These are phyloP conservation scores for Clivina fossor DNA, from an alignment of 2,888 invertebrate genomes.

Conservation along the genomic window DNA sequence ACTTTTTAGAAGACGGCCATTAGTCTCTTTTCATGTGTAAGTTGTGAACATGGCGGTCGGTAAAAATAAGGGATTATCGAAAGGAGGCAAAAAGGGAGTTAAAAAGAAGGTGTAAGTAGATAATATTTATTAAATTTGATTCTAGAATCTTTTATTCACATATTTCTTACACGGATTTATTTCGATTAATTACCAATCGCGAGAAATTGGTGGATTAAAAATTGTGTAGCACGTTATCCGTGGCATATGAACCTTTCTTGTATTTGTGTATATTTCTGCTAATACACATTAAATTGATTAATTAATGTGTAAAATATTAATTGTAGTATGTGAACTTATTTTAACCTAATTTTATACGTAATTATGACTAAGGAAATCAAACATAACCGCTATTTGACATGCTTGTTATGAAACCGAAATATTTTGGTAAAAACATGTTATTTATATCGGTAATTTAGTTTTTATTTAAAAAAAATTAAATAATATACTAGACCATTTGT, in stretches of 20 bases:
- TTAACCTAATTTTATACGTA: too few relatives aligned
- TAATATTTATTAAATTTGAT: slow-evolving; percentile 51
- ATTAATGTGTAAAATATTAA: too few relatives aligned
- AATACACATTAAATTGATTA: too few relatives aligned
- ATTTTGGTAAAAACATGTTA: too few relatives aligned
- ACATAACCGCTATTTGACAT: too few relatives aligned
- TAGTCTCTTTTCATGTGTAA: slow-evolving; percentile 39
- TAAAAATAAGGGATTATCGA: slow-evolving; percentile 95
- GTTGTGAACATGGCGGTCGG: slow-evolving; percentile 78
- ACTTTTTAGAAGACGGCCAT: slow-evolving; percentile 29
- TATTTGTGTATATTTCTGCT: background rate
- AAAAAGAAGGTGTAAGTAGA: slow-evolving; percentile 99
- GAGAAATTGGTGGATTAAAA: slow-evolving; percentile 51
- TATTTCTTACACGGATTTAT: slow-evolving; percentile 41
- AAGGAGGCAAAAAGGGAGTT: slow-evolving; percentile 99
- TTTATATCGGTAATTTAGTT: too few relatives aligned
- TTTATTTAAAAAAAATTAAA: too few relatives aligned
- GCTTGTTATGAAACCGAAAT: too few relatives aligned
- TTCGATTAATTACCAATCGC: slow-evolving; percentile 48
- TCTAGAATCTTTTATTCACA: slow-evolving; percentile 39
- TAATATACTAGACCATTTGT: too few relatives aligned
- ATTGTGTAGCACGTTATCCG: slow-evolving; percentile 32
- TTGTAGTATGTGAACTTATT: too few relatives aligned
- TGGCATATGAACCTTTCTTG: background rate
- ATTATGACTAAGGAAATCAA: too few relatives aligned